Conservation (phyloP, 2,797 vertebrate species). For the Acrocephalus scirpaceus region DNA sequence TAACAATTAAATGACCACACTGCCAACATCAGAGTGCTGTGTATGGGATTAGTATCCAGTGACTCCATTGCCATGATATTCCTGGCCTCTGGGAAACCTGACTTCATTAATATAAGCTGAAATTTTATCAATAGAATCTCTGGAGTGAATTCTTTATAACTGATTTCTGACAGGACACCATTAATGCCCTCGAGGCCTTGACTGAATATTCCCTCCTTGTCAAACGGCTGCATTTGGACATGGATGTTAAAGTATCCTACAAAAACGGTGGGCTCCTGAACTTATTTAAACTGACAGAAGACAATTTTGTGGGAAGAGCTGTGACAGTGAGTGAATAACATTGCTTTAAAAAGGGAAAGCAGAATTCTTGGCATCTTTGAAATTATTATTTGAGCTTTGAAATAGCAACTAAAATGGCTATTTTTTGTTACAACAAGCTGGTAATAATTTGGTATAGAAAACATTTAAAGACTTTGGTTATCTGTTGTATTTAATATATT, state of each 20-base stretch:
- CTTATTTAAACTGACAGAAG: constrained; percentile 74
- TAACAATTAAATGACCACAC: background rate
- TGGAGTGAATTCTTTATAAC: background rate
- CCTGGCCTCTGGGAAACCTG: background rate
- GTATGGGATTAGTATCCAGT: background rate
- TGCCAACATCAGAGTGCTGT: background rate
- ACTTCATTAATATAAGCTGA: background rate
- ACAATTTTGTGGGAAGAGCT: constrained; percentile 76
- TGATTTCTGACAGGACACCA: constrained; percentile 81
- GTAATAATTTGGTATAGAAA: background rate
- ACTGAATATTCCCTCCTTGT: constrained; percentile 80
- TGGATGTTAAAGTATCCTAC: constrained; percentile 82
- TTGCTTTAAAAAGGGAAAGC: background rate
- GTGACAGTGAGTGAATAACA: constrained; percentile 77
- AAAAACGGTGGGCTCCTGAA: constrained; percentile 68
- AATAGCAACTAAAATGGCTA: background rate
- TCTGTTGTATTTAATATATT: background rate
- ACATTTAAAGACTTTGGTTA: background rate
- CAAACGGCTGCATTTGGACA: constrained; percentile 75
- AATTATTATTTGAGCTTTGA: background rate
- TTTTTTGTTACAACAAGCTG: background rate
- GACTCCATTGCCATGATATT: background rate
- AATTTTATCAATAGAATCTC: background rate
- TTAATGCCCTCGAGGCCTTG: constrained; percentile 86
- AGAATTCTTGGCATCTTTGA: background rate